Evolutionary conservation across 2,888 invertebrate genomes (phyloP).

Genomic region (Leptothorax acervorum): DNA sequence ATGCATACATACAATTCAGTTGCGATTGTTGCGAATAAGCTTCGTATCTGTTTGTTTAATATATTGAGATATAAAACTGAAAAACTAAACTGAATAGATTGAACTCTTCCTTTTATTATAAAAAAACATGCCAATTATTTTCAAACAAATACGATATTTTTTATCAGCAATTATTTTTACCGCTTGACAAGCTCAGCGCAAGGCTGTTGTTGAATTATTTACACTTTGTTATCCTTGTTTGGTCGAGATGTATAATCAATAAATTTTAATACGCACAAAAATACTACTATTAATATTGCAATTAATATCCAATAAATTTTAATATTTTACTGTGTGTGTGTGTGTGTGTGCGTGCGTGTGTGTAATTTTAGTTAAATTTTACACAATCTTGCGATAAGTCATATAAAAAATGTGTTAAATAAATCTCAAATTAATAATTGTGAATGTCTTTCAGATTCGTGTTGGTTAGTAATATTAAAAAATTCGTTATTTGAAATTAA

Average conservation of each 20-base stretch:
- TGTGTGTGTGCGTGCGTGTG: too few species aligned
- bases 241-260: background rate
- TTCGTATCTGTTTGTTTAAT: background rate
- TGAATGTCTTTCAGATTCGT: background rate
- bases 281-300: background rate
- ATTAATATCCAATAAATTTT: background rate
- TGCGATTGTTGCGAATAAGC: background rate
- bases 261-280: background rate
- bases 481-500: background rate
- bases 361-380: background rate
- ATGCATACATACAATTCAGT: background rate
- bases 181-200: background rate
- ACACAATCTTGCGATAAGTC: background rate
- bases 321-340: background rate
- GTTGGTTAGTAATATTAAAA: background rate
- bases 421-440: background rate
- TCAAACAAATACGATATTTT: slow-evolving; percentile 8
- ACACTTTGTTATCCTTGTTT: background rate
- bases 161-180: slow-evolving; percentile 12
- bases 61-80: background rate
- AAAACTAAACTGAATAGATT: slow-evolving; percentile 1
- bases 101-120: background rate
- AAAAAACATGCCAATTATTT: slow-evolving; percentile 24
- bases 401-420: background rate
- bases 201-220: slow-evolving; percentile 13